Evolutionary conservation across 2,888 invertebrate genomes (phyloP).

Genomic region (Leucoma salicis): DNA sequence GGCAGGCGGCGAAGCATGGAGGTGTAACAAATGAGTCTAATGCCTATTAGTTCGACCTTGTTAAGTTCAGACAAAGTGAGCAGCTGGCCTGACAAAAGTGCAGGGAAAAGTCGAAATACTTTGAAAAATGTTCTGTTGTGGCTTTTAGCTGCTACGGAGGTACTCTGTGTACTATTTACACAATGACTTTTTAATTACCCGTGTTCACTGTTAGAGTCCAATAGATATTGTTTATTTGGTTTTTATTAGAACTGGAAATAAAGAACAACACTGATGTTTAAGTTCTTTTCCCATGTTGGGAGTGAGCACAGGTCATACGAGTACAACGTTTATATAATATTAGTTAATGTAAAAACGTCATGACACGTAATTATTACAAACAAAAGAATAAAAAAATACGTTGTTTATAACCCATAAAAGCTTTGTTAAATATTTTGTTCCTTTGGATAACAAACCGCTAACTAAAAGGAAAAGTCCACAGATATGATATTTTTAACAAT

Average conservation of each 20-base stretch:
- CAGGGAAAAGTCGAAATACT: constrained; percentile 52
- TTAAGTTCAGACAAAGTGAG: constrained; percentile 71
- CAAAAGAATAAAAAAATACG: background rate
- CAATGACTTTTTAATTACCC: constrained; percentile 23
- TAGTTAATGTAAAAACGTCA: too few species aligned
- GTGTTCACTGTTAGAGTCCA: constrained; percentile 6
- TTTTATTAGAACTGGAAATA: constrained; percentile 2
- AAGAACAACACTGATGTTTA: constrained; percentile 5
- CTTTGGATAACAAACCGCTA: constrained; percentile 39
- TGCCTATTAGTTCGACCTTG: constrained; percentile 75
- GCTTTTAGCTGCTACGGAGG: constrained; percentile 15
- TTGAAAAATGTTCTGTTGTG: constrained; percentile 32
- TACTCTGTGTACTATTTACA: constrained; percentile 11
- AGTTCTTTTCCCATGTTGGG: too few species aligned
- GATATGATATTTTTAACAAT: constrained; percentile 59
- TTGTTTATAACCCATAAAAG: background rate
- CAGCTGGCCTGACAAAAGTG: constrained; percentile 55
- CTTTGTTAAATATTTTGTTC: constrained; percentile 3
- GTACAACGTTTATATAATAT: too few species aligned
- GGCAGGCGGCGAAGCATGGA: constrained; percentile 65
- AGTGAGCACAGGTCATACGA: too few species aligned
- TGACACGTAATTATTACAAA: too few species aligned
- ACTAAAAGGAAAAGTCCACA: constrained; percentile 43
- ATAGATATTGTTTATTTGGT: constrained; percentile 6
- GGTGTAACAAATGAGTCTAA: constrained; percentile 73